Evolutionary conservation across 2,797 vertebrate species (phyloP).

Genomic region (Melanotaenia parkinsoni): DNA sequence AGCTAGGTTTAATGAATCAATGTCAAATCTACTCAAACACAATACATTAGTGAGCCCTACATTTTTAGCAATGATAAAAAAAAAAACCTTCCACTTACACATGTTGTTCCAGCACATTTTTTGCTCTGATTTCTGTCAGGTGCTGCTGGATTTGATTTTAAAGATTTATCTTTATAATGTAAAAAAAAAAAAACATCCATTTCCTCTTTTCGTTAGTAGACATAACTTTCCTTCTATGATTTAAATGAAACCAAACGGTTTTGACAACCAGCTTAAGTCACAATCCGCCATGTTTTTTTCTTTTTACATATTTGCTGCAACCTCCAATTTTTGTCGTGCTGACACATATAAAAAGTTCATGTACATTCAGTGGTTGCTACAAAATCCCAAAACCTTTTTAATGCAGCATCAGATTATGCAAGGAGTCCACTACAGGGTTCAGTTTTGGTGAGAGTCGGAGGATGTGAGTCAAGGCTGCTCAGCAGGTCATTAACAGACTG

Average conservation of each 20-base stretch:
- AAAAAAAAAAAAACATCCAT: not conserved
- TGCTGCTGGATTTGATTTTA: constrained; percentile 26
- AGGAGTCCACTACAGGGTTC: constrained; percentile 15
- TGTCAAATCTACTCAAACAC: constrained; percentile 70
- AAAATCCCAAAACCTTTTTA: constrained; percentile 51
- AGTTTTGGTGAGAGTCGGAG: constrained; percentile 14
- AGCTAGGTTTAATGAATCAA: constrained; percentile 79
- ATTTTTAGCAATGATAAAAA: constrained; percentile 24
- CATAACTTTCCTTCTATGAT: constrained; percentile 7
- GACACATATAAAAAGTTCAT: constrained; percentile 28
- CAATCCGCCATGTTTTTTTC: constrained; percentile 28
- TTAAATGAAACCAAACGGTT: constrained; percentile 26
- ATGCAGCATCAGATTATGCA: constrained; percentile 46
- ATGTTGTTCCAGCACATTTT: constrained; percentile 40
- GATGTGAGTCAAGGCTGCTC: constrained; percentile 15
- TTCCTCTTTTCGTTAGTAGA: constrained; percentile 19
- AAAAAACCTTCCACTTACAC: constrained; percentile 46
- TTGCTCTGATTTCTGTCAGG: constrained; percentile 22
- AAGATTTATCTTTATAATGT: not conserved
- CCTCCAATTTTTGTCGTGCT: constrained; percentile 29
- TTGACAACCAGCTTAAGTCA: constrained; percentile 15
- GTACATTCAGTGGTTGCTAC: constrained; percentile 39
- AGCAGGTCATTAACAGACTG: constrained; percentile 42
- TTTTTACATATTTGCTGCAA: constrained; percentile 22
- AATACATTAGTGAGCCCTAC: constrained; percentile 58